phyloP scores from a whole-genome alignment of 2,797 vertebrate genomes.

The Amphiprion clarkii region DNA sequence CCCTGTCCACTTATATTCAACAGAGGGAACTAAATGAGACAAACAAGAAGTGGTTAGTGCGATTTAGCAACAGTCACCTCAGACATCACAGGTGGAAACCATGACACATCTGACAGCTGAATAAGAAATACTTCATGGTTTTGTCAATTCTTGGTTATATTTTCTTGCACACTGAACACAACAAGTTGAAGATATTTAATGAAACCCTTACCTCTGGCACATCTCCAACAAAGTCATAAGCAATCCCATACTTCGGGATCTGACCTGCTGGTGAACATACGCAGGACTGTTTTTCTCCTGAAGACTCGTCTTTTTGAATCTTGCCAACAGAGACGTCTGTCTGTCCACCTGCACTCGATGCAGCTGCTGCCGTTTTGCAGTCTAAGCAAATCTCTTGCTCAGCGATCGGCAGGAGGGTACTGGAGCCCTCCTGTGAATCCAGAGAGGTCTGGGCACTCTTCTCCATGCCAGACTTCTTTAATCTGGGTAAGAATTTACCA shows the following conservation, averaged over 20 bases:
- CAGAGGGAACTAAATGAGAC: slow-evolving; percentile 87
- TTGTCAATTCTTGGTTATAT: background rate
- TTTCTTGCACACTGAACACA: background rate
- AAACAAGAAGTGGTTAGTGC: slow-evolving; percentile 59
- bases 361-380: slow-evolving; percentile 86
- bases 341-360: slow-evolving; percentile 80
- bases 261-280: slow-evolving; percentile 87
- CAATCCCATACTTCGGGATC: slow-evolving; percentile 88
- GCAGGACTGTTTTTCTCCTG: slow-evolving; percentile 86
- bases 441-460: slow-evolving; percentile 99
- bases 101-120: slow-evolving; percentile 2
- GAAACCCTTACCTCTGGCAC: slow-evolving; percentile 88
- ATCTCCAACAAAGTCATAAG: slow-evolving; percentile 87
- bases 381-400: slow-evolving; percentile 91
- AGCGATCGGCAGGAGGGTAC: slow-evolving; percentile 85
- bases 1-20: slow-evolving; percentile 90
- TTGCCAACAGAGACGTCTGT: slow-evolving; percentile 84
- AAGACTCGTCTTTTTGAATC: slow-evolving; percentile 88
- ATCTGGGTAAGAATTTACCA: slow-evolving; percentile 96
- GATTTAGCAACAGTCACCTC: slow-evolving; percentile 18
- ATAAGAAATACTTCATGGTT: background rate
- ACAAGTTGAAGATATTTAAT: background rate
- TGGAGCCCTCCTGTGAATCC: slow-evolving; percentile 96
- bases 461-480: slow-evolving; percentile 99
- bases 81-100: slow-evolving; percentile 7